phyloP scores from a whole-genome alignment of 1,140 invertebrate species.

The fruit fly (Drosophila melanogaster) region Release_6_plus_ISO1_MT NT_037436.4:21879501-21880000 shows the following conservation, averaged over 20 bases:
- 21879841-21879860: conserved; percentile 31
- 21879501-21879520: background rate
- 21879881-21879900: conserved; percentile 40
- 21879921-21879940: conserved; percentile 54
- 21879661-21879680: conserved; percentile 47
- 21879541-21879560: conserved; percentile 4
- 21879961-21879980: conserved; percentile 18
- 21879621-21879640: conserved; percentile 76
- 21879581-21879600: conserved; percentile 3
- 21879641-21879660: conserved; percentile 61
- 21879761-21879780: conserved; percentile 19
- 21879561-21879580: conserved; percentile 11
- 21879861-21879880: conserved; percentile 29
- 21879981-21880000: conserved; percentile 35
- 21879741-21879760: conserved; percentile 9
- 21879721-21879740: conserved; percentile 17
- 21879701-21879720: conserved; percentile 23
- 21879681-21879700: conserved; percentile 59
- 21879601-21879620: conserved; percentile 25
- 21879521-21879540: background rate
- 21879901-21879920: conserved; percentile 51
- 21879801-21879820: conserved; percentile 5
- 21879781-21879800: conserved; percentile 65
- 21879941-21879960: conserved; percentile 57
- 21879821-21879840: conserved; percentile 50